phyloP scores from a whole-genome alignment of 2,888 invertebrate genomes.

The Endomychus coccineus region DNA sequence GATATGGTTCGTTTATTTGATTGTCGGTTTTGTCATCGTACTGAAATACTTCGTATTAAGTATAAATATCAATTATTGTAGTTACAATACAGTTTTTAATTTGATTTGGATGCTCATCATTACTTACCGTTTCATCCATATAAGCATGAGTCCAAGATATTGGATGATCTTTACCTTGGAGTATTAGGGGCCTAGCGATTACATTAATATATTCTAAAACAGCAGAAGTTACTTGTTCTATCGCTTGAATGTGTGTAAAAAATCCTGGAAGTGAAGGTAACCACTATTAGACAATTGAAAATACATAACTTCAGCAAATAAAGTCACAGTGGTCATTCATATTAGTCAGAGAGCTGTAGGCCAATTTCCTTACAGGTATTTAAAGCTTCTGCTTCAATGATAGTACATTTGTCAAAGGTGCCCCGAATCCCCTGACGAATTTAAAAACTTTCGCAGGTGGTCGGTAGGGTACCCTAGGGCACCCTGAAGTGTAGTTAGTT shows the following conservation, averaged over 20 bases:
- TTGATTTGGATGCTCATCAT: background rate
- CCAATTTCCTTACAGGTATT: too few relatives aligned
- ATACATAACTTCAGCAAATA: too few relatives aligned
- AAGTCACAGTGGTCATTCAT: too few relatives aligned
- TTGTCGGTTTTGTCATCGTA: conserved; percentile 34
- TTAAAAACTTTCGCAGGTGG: too few relatives aligned
- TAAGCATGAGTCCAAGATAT: conserved; percentile 95
- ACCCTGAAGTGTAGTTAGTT: too few relatives aligned
- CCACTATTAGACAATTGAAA: too few relatives aligned
- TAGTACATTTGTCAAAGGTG: too few relatives aligned
- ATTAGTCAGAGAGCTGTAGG: too few relatives aligned
- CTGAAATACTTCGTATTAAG: conserved; percentile 23
- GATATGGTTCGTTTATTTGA: conserved; percentile 45
- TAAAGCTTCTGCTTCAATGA: too few relatives aligned
- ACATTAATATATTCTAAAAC: conserved; percentile 95
- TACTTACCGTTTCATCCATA: conserved; percentile 68
- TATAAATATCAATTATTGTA: background rate
- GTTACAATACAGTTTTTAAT: background rate
- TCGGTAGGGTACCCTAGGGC: too few relatives aligned
- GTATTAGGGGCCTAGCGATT: conserved; percentile 75
- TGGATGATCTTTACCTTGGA: conserved; percentile 67
- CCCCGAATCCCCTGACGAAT: too few relatives aligned
- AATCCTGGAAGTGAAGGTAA: too few relatives aligned
- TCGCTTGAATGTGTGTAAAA: conserved; percentile 87
- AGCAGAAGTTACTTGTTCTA: conserved; percentile 94